These are phyloP conservation scores for Trissolcus basalis DNA, from an alignment of 1,140 invertebrate genomes.

Conservation along the genomic window DNA sequence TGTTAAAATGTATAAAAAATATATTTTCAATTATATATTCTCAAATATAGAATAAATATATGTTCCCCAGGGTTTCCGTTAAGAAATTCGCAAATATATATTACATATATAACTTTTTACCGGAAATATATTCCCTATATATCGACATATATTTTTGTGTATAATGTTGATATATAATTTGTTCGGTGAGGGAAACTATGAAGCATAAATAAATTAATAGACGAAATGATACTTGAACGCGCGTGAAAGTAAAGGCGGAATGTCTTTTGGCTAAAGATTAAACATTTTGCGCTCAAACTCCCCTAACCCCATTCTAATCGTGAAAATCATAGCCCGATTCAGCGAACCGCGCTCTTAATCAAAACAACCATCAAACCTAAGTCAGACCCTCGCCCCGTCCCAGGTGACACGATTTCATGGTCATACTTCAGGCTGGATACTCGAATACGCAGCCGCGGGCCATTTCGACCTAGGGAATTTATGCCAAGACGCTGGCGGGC, in stretches of 20 bases:
- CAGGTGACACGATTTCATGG: constrained; percentile 42
- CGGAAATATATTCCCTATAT: too few relatives aligned
- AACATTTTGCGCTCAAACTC: neutral
- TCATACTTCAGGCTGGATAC: constrained; percentile 43
- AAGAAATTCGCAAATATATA: too few relatives aligned
- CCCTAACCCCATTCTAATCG: neutral
- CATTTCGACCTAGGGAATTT: constrained; percentile 59
- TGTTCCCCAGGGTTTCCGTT: too few relatives aligned
- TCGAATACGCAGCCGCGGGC: constrained; percentile 63
- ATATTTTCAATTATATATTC: too few relatives aligned
- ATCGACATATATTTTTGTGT: too few relatives aligned
- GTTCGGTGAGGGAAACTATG: too few relatives aligned
- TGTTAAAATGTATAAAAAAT: too few relatives aligned
- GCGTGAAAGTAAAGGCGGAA: neutral
- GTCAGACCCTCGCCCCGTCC: constrained; percentile 10
- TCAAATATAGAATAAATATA: too few relatives aligned
- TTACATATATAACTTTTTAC: too few relatives aligned
- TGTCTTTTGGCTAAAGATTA: neutral
- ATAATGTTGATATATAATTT: too few relatives aligned
- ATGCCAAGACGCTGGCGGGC: constrained; percentile 54
- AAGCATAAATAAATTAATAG: neutral
- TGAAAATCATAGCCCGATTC: constrained; percentile 1
- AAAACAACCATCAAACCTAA: neutral
- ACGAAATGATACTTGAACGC: neutral
- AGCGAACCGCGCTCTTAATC: constrained; percentile 3